A percentile compares a stretch with the other conserved stretches of the same genome.
Evolutionary conservation across 2,113 vertebrate genomes (phyloP).

Genomic region (Casuarius casuarius): DNA sequence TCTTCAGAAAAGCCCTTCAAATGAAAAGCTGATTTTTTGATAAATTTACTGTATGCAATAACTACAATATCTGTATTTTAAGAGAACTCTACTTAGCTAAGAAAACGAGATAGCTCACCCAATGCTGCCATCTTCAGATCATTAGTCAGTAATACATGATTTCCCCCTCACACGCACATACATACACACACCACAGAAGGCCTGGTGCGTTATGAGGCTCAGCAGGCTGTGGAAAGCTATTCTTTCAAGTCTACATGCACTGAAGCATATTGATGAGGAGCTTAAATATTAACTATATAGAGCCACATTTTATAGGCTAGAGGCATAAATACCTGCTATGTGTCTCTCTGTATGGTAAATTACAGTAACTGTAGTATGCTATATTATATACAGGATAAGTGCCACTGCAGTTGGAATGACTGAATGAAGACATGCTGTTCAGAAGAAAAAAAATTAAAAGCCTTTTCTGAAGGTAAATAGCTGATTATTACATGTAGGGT

Average conservation of each 20-base stretch:
- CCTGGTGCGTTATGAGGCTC: fast-evolving
- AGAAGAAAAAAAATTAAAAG: not conserved
- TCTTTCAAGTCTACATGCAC: not conserved
- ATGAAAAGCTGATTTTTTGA: constrained; percentile 46
- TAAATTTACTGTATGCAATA: not conserved
- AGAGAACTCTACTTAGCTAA: not conserved
- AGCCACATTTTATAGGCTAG: not conserved
- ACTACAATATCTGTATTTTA: not conserved
- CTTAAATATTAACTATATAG: not conserved
- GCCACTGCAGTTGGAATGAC: not conserved
- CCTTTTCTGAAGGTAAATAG: not conserved
- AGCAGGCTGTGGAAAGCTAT: not conserved
- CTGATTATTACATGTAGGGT: not conserved
- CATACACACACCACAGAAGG: not conserved
- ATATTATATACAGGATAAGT: not conserved
- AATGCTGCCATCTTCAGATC: constrained; percentile 83
- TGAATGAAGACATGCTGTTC: not conserved
- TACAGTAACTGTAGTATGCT: not conserved
- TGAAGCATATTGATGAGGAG: not conserved
- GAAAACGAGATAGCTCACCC: constrained; percentile 63
- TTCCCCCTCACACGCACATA: not conserved
- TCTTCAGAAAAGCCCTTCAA: constrained; percentile 59
- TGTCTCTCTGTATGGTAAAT: not conserved
- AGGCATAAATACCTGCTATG: not conserved
- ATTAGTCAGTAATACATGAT: not conserved